Evolutionary conservation across 2,888 invertebrate genomes (phyloP), one percentile per base, ranked within the genome.

Genomic region (Pollenia griseotomentosa): DNA sequence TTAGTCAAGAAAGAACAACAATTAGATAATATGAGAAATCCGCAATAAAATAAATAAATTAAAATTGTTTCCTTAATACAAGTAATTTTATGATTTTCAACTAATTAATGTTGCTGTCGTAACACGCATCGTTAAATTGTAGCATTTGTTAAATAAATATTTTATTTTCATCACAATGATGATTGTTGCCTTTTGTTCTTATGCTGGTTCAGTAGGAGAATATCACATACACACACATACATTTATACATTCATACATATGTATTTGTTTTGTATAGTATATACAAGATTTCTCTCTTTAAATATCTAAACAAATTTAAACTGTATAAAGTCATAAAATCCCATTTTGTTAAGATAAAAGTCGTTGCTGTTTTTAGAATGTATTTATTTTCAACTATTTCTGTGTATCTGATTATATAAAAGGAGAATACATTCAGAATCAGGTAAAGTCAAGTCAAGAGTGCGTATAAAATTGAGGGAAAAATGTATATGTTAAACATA

Each of bases 391-490:
- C 9, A 53, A 11, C 23, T 57, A 57, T 11, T 19, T 19, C 10
- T 9, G 2, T 23, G 23, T 57, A 23, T 57, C 11, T 16, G 16
- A n/a, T 7, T 16, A 12, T 23, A 12, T 11, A 23, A 57, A 57
- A 57, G 23, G 11, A 23, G 23, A 57, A 19, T 0, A 8, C 19
- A 57, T 19, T 33, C 33, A 51, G n/a, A 11, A 71, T 55, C 48
- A 71, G 55, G 19, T 71, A 71, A 65, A 65, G 19, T 19, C 14
- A 46, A 65, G 65, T 65, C 46, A 59, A 74, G 48, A 74, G 46
- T 46, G 59, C 55, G 77, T 73, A 74, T 66, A 78, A 85, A 83
- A 63, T 63, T 79, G 61, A 77, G 84, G 12, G 3, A 23, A 57
- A 57, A 19, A 57, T 33, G 33, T 33, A 33, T 33, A 6, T 33